phyloP scores from a whole-genome alignment of 2,888 invertebrate species.

The Pammene aurita region DNA sequence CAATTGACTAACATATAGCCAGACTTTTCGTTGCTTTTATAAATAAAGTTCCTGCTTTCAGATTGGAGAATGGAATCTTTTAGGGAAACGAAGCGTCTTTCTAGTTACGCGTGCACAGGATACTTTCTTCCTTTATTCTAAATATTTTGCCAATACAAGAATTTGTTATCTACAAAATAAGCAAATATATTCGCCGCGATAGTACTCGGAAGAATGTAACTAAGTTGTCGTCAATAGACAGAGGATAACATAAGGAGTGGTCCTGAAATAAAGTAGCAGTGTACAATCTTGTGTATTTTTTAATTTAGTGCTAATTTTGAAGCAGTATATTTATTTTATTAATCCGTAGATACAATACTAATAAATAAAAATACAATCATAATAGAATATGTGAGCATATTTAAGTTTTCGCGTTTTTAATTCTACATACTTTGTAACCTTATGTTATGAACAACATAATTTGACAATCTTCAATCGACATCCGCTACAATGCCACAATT shows the following conservation, averaged over 20 bases:
- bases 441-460: too few species aligned
- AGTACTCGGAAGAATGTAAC: background rate
- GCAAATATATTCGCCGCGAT: background rate
- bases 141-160: constrained; percentile 4
- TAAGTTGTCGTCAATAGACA: background rate
- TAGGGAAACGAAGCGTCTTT: constrained; percentile 14
- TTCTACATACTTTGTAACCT: too few species aligned
- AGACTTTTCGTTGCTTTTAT: constrained; percentile 22
- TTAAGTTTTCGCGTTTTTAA: too few species aligned
- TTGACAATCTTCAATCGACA: too few species aligned
- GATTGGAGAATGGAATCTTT: constrained; percentile 26
- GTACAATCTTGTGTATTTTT: too few species aligned
- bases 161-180: background rate
- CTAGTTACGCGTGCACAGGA: constrained; percentile 1
- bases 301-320: too few species aligned
- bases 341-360: too few species aligned
- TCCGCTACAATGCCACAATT: too few species aligned
- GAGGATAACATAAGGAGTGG: constrained; percentile 5
- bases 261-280: too few species aligned
- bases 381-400: background rate
- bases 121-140: background rate
- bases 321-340: too few species aligned
- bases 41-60: constrained; percentile 16
- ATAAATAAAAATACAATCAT: too few species aligned
- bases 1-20: constrained; percentile 41